Base-by-base conservation (phyloP, 2,113 vertebrate species). In the Lasiurus cinereus region DNA sequence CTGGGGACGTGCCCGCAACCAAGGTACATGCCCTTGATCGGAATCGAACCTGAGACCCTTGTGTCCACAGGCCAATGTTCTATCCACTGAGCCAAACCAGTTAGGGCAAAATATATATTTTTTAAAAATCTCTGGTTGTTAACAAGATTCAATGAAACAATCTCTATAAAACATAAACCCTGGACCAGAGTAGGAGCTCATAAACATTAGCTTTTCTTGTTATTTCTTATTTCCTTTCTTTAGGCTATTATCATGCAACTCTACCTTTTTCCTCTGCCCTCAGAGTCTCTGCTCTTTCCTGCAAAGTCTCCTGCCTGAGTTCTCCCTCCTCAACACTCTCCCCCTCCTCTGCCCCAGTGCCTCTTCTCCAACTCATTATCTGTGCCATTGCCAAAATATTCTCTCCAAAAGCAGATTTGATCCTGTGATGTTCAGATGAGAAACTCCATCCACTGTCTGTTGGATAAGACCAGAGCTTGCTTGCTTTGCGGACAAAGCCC, bases 361-460 rank as follows among this genome's bases (percentile, higher is more conserved):
- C 19, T 78, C 50, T 83, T 73, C 0, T 48, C 29, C 46, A 93
- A 22, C 33, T 33, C 43, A 66, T 70, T 80, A n/a, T 89, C 46
- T 90, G 36, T 70, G 29, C 27, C n/a, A 76, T 50, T 94, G 22
- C 3, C 64, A 70, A 67, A 90, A 70, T 22, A 39, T 56, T 69
- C 27, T 66, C 76, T 66, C 50, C 83, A 67, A 95, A 83, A 73
- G 73, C 29, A 85, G 39, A 52, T 72, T 12, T 16, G 24, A 74
- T 43, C 13, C 3, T 29, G 15, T 48, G 52, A 69, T 90, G 80
- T 95, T 67, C 78, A 94, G 72, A 77, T 36, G 46, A 92, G 88
- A 72, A 95, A n/a, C 6, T 21, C 24, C 80, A 27, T 21, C 46
- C n/a, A 21, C 56, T 48, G 10, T 22, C 10, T 77, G 1, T 46